Percentiles rank a stretch among this genome's conserved stretches.
These are phyloP conservation scores for Hemiscyllium ocellatum DNA, from an alignment of 2,113 vertebrate species.

Conservation along the genomic window DNA sequence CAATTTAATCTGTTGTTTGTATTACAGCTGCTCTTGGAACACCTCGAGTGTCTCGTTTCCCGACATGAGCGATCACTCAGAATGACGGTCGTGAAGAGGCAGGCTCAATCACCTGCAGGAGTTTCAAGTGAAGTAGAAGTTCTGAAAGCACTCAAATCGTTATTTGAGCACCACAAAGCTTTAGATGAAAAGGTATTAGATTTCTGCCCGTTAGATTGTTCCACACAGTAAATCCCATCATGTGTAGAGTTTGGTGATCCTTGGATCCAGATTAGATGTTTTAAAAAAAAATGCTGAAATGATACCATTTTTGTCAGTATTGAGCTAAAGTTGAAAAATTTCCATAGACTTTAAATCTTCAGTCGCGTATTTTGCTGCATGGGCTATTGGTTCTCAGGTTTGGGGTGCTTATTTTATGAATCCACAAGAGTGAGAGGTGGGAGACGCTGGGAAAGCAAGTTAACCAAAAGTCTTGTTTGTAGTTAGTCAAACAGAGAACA, in stretches of 20 bases:
- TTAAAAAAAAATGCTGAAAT: background rate
- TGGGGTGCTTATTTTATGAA: background rate
- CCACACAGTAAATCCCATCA: background rate
- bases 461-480: background rate
- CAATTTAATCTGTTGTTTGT: background rate
- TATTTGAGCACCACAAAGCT: conserved; percentile 97
- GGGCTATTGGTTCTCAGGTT: background rate
- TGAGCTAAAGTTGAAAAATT: background rate
- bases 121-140: conserved; percentile 97
- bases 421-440: no score
- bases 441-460: background rate
- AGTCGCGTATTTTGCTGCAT: background rate
- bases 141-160: conserved; percentile 93
- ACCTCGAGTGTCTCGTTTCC: conserved; percentile 91
- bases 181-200: conserved; percentile 86
- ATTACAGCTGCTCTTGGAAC: conserved; percentile 79
- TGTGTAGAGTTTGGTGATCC: background rate
- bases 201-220: background rate
- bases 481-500: background rate
- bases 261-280: background rate
- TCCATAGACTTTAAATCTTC: background rate
- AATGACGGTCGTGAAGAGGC: conserved; percentile 94
- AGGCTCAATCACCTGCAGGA: conserved; percentile 89
- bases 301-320: background rate
- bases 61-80: conserved; percentile 87